Percentiles rank a stretch among this genome's conserved stretches.
phyloP scores from a whole-genome alignment of 1,140 invertebrate genomes.

The Dendrolimus punctatus region DNA sequence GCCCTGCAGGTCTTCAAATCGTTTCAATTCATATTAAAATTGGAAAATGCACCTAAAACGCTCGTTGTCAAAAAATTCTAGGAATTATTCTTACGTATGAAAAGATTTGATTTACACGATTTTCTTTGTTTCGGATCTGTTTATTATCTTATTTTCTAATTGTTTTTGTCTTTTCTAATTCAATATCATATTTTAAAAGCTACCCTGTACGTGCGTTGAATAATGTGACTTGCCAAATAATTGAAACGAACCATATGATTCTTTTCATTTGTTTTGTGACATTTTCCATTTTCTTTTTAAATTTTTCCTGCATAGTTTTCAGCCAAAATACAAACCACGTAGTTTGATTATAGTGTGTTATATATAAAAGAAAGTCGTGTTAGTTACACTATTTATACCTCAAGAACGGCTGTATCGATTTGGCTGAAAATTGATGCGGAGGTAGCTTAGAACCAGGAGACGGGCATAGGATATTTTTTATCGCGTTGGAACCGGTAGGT shows the following conservation, averaged over 20 bases:
- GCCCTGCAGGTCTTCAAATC: conserved; percentile 8
- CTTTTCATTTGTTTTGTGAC: conserved; percentile 60
- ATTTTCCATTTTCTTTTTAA: conserved; percentile 33
- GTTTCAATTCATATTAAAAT: conserved; percentile 29
- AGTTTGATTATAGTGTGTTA: no score
- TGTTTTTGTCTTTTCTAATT: conserved; percentile 24
- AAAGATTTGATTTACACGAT: conserved; percentile 32
- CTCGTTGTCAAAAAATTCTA: conserved; percentile 22
- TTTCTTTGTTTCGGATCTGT: conserved; percentile 19
- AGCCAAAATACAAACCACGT: neutral
- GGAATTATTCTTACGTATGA: conserved; percentile 43
- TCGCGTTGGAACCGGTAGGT: no score
- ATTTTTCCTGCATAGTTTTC: conserved; percentile 21
- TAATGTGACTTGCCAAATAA: conserved; percentile 55
- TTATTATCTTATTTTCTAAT: conserved; percentile 40
- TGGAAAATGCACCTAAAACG: conserved; percentile 19
- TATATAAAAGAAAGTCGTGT: no score
- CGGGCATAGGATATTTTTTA: no score
- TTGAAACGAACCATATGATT: conserved; percentile 63
- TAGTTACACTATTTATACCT: no score
- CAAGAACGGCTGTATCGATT: no score
- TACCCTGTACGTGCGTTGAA: conserved; percentile 35
- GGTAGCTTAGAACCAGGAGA: no score
- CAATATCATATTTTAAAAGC: conserved; percentile 30
- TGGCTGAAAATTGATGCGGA: no score